phyloP scores from a whole-genome alignment of 2,797 vertebrate genomes.

The Harpagifer antarcticus region DNA sequence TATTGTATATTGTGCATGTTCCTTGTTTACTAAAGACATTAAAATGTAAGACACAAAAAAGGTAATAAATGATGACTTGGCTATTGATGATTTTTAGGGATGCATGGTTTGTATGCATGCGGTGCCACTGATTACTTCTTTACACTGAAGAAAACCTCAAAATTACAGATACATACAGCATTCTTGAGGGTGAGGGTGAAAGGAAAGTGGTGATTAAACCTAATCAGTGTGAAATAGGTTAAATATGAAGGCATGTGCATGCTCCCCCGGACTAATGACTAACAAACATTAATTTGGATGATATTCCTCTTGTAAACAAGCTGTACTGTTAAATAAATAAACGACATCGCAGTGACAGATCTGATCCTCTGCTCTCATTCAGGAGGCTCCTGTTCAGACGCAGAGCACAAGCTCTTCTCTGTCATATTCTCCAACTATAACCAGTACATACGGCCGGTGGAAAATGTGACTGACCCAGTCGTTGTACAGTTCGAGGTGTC shows the following conservation, averaged over 20 bases:
- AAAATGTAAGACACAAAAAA: neutral
- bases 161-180: neutral
- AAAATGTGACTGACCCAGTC: conserved; percentile 93
- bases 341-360: conserved; percentile 3
- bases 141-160: no score
- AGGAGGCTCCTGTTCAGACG: conserved; percentile 87
- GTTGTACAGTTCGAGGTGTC: conserved; percentile 97
- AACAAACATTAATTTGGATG: neutral
- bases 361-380: conserved; percentile 55
- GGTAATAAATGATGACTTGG: neutral
- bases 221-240: neutral
- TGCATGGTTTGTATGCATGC: neutral
- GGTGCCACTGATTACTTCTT: no score
- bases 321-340: neutral
- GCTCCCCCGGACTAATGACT: neutral
- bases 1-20: no score
- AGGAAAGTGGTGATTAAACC: neutral
- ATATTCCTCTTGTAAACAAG: neutral
- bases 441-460: conserved; percentile 94
- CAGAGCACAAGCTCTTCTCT: conserved; percentile 91
- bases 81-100: neutral
- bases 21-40: no score
- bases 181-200: neutral
- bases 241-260: neutral
- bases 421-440: conserved; percentile 92